Evolutionary conservation across 2,888 invertebrate species (phyloP).

Genomic region (Drosophila nr. perissopoda): DNA sequence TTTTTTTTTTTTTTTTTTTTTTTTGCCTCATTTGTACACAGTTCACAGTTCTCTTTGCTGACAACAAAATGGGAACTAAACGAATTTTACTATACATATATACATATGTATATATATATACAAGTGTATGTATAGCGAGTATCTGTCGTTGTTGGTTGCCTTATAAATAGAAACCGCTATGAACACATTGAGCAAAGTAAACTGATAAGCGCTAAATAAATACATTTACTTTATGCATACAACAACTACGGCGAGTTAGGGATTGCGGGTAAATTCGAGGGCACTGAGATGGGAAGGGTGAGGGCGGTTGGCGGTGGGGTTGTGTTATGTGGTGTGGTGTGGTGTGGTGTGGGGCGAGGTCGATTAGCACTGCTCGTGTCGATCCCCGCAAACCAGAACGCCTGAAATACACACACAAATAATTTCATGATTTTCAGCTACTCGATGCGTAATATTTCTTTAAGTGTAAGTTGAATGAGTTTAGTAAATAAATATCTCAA

Average conservation of each 20-base stretch:
- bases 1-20: conserved; percentile 29
- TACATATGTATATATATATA: neutral
- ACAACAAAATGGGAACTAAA: conserved; percentile 16
- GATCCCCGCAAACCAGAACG: neutral
- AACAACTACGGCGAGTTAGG: conserved; percentile 4
- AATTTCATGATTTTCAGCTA: neutral
- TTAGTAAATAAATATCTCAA: too few species aligned
- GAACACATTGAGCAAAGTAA: conserved; percentile 48
- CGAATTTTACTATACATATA: conserved; percentile 20
- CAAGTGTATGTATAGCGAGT: conserved; percentile 30
- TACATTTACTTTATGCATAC: conserved; percentile 53
- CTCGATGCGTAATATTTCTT: neutral
- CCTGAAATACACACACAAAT: neutral
- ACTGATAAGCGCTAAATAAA: conserved; percentile 62
- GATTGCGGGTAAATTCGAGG: neutral
- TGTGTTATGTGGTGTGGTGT: neutral
- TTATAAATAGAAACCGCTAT: conserved; percentile 59
- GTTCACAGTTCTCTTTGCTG: conserved; percentile 20
- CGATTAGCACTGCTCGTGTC: conserved; percentile 11
- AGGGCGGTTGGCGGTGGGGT: rapidly evolving
- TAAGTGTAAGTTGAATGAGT: neutral
- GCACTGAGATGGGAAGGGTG: neutral
- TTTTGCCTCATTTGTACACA: neutral
- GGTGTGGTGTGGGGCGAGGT: conserved; percentile 4
- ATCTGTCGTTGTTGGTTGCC: conserved; percentile 39